These are phyloP conservation scores for Coregonus ussuriensis DNA, from an alignment of 2,797 vertebrate species.

Conservation along the genomic window DNA sequence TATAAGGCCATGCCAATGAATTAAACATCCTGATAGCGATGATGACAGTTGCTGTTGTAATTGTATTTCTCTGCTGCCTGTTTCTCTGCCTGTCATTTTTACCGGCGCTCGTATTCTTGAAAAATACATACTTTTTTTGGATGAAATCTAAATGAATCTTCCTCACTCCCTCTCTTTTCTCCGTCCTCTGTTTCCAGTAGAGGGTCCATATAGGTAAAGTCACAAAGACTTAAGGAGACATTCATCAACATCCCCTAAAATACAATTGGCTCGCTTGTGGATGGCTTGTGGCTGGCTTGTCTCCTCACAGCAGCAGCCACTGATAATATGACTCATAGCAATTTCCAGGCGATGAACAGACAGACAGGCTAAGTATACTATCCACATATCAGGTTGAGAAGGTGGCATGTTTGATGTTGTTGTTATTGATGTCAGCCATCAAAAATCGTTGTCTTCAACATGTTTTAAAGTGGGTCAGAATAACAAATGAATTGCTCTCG, in stretches of 20 bases:
- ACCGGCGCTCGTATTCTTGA: background rate
- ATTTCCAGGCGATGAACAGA: conserved; percentile 16
- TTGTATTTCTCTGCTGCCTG: conserved; percentile 38
- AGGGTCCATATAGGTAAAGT: background rate
- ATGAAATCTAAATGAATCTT: conserved; percentile 40
- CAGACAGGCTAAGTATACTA: background rate
- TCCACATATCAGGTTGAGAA: background rate
- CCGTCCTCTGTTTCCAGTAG: conserved; percentile 14
- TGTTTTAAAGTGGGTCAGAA: background rate
- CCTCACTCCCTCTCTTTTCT: conserved; percentile 23
- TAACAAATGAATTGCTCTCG: background rate
- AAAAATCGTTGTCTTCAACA: background rate
- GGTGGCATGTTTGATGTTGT: background rate
- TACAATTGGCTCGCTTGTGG: background rate
- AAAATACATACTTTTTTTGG: conserved; percentile 30
- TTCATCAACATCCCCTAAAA: background rate
- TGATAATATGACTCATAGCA: conserved; percentile 20
- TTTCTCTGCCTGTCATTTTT: conserved; percentile 40
- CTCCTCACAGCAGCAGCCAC: background rate
- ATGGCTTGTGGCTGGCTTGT: background rate
- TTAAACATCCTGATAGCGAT: conserved; percentile 27
- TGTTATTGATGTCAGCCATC: background rate
- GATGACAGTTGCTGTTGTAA: conserved; percentile 39
- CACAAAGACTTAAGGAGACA: background rate
- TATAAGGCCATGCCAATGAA: conserved; percentile 35